Conservation (phyloP, 2,797 vertebrate genomes). For the Tamandua tetradactyla region DNA sequence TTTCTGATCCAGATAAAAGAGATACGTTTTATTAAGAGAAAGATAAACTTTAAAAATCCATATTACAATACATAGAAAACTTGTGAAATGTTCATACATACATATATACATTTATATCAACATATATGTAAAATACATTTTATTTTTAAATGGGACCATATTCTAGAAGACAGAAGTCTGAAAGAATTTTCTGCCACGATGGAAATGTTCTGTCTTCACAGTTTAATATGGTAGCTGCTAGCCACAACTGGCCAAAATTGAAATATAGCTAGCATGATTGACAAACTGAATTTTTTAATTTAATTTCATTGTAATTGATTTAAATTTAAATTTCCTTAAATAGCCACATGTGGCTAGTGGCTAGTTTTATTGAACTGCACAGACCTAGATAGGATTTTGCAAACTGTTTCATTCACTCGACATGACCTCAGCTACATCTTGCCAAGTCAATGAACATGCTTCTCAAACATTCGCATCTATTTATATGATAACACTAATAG, state of each 20-base stretch:
- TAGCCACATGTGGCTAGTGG: neutral
- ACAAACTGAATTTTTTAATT: neutral
- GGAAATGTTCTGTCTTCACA: neutral
- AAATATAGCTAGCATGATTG: neutral
- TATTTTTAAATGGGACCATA: neutral
- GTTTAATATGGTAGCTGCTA: neutral
- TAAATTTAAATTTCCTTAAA: neutral
- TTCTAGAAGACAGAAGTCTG: neutral
- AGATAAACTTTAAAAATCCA: neutral
- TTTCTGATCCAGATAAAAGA: neutral
- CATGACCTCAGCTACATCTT: neutral
- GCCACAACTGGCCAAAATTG: neutral
- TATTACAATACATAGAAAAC: neutral
- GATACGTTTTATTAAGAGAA: neutral
- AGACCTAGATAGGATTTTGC: neutral
- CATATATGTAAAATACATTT: neutral
- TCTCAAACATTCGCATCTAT: neutral
- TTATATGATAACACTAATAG: neutral
- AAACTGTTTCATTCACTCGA: neutral
- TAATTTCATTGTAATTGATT: neutral
- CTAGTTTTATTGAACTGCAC: neutral
- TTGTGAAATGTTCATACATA: neutral
- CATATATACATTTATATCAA: too few species aligned
- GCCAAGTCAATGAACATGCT: neutral
- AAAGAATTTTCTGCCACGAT: neutral